phyloP scores from a whole-genome alignment of 2,113 vertebrate species.

The Dascyllus trimaculatus region DNA sequence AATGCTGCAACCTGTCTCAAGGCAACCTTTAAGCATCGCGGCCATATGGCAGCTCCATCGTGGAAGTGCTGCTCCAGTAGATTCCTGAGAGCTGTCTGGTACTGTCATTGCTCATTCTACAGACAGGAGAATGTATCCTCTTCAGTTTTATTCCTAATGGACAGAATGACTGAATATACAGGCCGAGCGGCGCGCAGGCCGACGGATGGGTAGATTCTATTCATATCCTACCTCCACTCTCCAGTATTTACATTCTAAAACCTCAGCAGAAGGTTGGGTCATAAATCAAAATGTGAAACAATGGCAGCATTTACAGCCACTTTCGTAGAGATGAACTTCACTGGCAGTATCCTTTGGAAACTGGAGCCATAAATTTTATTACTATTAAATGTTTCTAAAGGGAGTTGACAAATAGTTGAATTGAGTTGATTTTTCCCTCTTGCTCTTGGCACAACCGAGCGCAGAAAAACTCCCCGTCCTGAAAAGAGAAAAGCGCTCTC shows the following conservation, averaged over 20 bases:
- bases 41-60: constrained; percentile 84
- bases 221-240: constrained; percentile 32
- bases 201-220: constrained; percentile 37
- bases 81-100: constrained; percentile 84
- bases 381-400: constrained; percentile 97
- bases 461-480: constrained; percentile 88
- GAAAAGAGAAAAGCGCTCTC: constrained; percentile 85
- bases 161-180: constrained; percentile 49
- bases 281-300: constrained; percentile 91
- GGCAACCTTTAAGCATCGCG: constrained; percentile 65
- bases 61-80: constrained; percentile 73
- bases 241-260: constrained; percentile 59
- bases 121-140: constrained; percentile 66
- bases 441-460: constrained; percentile 87
- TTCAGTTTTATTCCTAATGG: constrained; percentile 47
- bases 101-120: constrained; percentile 80
- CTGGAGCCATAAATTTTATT: constrained; percentile 93
- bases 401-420: constrained; percentile 98
- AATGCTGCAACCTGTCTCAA: constrained; percentile 72
- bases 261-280: constrained; percentile 78
- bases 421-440: constrained; percentile 89
- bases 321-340: constrained; percentile 87
- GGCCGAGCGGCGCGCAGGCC: constrained; percentile 17
- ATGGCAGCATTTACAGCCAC: constrained; percentile 89
- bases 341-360: constrained; percentile 95